Evolutionary conservation across 1,140 invertebrate genomes (phyloP).

Genomic region (Atopsyche davidsoni): DNA sequence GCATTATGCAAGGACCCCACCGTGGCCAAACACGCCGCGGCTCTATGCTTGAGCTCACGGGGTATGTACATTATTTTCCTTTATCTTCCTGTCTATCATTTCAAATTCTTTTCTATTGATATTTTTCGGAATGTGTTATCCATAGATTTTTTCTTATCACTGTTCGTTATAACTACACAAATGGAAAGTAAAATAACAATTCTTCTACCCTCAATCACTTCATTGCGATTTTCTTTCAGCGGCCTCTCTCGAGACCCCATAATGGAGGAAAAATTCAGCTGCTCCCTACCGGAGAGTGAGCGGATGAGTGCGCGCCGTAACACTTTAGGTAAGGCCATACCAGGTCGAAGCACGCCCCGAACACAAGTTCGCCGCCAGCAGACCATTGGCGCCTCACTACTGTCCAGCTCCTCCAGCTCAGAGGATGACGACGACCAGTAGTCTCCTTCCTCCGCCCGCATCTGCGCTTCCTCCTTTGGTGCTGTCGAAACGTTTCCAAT

Average conservation of each 20-base stretch:
- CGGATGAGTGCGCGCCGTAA: conserved; percentile 41
- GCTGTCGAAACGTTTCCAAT: conserved; percentile 5
- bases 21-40: conserved; percentile 57
- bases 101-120: too few relatives aligned
- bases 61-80: conserved; percentile 41
- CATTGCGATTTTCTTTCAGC: too few relatives aligned
- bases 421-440: conserved; percentile 18
- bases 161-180: too few relatives aligned
- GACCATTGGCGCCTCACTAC: conserved; percentile 41
- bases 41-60: conserved; percentile 62
- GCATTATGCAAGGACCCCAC: conserved; percentile 49
- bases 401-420: conserved; percentile 41
- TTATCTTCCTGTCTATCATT: too few relatives aligned
- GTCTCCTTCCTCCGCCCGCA: too few relatives aligned
- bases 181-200: too few relatives aligned
- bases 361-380: conserved; percentile 42
- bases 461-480: conserved; percentile 6
- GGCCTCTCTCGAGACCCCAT: conserved; percentile 44
- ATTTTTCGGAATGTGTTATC: too few relatives aligned
- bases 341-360: conserved; percentile 40
- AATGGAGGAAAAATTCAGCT: conserved; percentile 46
- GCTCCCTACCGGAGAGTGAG: conserved; percentile 46
- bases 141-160: too few relatives aligned
- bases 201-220: too few relatives aligned
- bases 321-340: conserved; percentile 40